Conservation (phyloP, 2,797 vertebrate species). For the Pygocentrus nattereri region DNA sequence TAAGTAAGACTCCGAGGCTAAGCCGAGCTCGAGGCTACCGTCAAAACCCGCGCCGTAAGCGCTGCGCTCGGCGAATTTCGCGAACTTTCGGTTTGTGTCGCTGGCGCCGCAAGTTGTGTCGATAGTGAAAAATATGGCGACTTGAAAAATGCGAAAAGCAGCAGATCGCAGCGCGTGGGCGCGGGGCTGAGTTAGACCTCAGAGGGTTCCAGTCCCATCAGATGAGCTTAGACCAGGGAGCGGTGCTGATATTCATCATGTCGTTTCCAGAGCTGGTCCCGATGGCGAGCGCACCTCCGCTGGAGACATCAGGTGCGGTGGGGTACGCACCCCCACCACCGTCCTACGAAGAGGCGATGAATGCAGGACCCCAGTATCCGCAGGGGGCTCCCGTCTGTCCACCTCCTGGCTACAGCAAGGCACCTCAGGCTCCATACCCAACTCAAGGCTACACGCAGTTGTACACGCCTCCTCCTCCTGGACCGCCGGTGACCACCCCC, state of each 20-base stretch:
- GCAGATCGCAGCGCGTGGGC: neutral
- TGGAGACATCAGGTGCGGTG: conserved; percentile 33
- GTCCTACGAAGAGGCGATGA: conserved; percentile 62
- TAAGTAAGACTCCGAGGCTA: neutral
- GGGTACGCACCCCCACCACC: conserved; percentile 55
- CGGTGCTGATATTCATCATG: neutral
- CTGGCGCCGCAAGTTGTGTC: neutral
- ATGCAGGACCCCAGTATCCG: conserved; percentile 4
- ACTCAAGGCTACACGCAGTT: conserved; percentile 39
- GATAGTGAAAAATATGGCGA: conserved; percentile 11
- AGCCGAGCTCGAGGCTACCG: neutral
- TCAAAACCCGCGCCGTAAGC: neutral
- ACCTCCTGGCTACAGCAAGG: conserved; percentile 50
- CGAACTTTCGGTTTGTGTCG: neutral
- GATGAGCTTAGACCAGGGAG: neutral
- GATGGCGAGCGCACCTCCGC: conserved; percentile 66
- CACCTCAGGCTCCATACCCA: conserved; percentile 46
- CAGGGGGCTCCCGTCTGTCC: conserved; percentile 21
- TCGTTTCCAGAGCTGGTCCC: neutral
- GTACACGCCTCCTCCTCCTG: conserved; percentile 28
- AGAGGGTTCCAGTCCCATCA: neutral
- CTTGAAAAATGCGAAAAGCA: neutral
- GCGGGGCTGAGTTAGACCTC: neutral
- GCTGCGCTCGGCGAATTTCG: neutral
- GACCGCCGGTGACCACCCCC: conserved; percentile 26